Conservation (phyloP, 2,113 vertebrate genomes). For the Pterocles burchelli region DNA sequence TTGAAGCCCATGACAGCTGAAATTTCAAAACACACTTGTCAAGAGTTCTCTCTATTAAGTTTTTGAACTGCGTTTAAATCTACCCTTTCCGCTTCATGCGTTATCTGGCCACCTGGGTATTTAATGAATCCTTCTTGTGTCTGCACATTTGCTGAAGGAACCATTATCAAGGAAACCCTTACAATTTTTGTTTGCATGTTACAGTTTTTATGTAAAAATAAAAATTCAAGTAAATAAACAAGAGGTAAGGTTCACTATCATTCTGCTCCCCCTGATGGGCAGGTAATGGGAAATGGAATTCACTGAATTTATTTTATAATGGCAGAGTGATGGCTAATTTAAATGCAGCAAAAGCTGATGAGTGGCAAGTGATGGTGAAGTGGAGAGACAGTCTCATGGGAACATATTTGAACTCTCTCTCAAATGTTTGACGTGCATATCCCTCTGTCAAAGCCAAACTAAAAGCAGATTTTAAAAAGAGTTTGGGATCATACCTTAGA, state of each 20-base stretch:
- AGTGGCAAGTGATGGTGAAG: neutral
- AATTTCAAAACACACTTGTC: neutral
- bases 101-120: neutral
- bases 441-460: constrained; percentile 5
- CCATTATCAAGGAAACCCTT: neutral
- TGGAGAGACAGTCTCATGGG: neutral
- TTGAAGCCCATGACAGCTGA: neutral
- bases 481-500: neutral
- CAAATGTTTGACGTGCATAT: neutral
- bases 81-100: neutral
- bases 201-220: neutral
- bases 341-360: constrained; percentile 6
- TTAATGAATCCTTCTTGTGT: neutral
- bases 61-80: neutral
- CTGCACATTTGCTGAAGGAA: neutral
- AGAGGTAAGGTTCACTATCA: neutral
- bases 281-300: neutral
- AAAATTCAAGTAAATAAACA: neutral
- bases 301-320: constrained; percentile 23
- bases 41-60: neutral
- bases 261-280: neutral
- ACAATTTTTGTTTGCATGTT: neutral
- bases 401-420: neutral
- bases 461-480: neutral
- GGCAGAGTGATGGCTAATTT: constrained; percentile 28